These are phyloP conservation scores for Copidosoma floridanum DNA, from an alignment of 1,140 invertebrate species.

Conservation along the genomic window DNA sequence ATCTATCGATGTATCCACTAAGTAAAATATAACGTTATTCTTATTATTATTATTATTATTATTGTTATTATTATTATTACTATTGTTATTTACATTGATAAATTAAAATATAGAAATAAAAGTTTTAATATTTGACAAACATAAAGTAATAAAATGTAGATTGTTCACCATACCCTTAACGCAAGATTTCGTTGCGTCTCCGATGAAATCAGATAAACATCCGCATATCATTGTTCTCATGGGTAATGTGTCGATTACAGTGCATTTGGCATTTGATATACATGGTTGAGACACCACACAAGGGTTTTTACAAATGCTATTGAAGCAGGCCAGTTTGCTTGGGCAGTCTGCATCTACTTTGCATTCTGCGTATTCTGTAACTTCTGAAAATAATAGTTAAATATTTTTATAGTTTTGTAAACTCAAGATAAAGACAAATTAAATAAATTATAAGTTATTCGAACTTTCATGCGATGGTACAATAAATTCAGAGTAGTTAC, in stretches of 20 bases:
- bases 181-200: conserved; percentile 81
- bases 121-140: neutral
- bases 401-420: no score
- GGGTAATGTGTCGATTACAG: conserved; percentile 80
- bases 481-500: no score
- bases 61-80: neutral
- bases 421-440: no score
- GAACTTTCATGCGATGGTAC: no score
- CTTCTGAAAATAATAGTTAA: neutral
- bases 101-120: neutral
- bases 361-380: conserved; percentile 67
- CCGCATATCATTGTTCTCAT: conserved; percentile 84
- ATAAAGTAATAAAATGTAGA: neutral
- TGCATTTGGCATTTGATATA: conserved; percentile 74
- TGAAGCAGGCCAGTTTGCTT: conserved; percentile 79
- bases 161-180: conserved; percentile 61
- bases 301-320: conserved; percentile 77
- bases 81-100: neutral
- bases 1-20: conserved; percentile 50
- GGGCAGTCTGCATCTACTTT: conserved; percentile 80
- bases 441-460: no score
- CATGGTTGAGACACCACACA: conserved; percentile 78
- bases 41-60: conserved; percentile 18
- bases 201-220: conserved; percentile 76
- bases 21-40: conserved; percentile 11